phyloP scores from a whole-genome alignment of 92 coral and sea anemone genomes.

The Bergia sp. region DNA sequence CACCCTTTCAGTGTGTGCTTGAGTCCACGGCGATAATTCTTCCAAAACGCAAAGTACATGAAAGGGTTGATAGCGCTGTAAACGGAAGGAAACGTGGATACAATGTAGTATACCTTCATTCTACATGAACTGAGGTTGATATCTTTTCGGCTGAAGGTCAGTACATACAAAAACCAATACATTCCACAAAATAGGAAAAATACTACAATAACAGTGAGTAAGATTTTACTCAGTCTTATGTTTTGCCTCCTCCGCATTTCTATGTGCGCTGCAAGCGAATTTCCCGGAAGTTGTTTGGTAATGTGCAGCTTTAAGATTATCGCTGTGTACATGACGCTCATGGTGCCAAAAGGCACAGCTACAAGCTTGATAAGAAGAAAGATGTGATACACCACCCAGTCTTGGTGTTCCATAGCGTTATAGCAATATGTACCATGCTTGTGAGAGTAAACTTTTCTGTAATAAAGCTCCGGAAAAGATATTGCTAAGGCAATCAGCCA shows the following conservation, averaged over 20 bases:
- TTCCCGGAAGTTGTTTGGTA: background rate
- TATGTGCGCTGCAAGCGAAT: background rate
- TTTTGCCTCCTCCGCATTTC: constrained; percentile 31
- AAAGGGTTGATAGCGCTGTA: constrained; percentile 32
- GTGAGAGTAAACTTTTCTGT: constrained; percentile 1
- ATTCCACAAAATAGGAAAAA: constrained; percentile 35
- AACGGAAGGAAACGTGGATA: constrained; percentile 9
- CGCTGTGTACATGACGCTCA: constrained; percentile 26
- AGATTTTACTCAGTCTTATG: constrained; percentile 12
- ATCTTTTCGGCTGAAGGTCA: constrained; percentile 6
- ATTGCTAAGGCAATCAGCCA: constrained; percentile 25
- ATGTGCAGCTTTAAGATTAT: constrained; percentile 7
- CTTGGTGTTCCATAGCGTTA: background rate
- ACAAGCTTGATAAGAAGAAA: constrained; percentile 23
- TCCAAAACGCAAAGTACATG: constrained; percentile 31
- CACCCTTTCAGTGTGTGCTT: constrained; percentile 5
- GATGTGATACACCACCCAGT: constrained; percentile 21
- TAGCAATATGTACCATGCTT: constrained; percentile 14
- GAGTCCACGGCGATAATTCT: constrained; percentile 16
- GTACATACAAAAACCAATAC: constrained; percentile 12
- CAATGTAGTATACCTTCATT: background rate
- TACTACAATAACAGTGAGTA: background rate
- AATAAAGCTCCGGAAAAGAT: constrained; percentile 19
- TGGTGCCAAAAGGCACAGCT: constrained; percentile 25
- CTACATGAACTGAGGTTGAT: constrained; percentile 3